Evolutionary conservation across 2,888 invertebrate species (phyloP).

Genomic region (Microplitis manilae): DNA sequence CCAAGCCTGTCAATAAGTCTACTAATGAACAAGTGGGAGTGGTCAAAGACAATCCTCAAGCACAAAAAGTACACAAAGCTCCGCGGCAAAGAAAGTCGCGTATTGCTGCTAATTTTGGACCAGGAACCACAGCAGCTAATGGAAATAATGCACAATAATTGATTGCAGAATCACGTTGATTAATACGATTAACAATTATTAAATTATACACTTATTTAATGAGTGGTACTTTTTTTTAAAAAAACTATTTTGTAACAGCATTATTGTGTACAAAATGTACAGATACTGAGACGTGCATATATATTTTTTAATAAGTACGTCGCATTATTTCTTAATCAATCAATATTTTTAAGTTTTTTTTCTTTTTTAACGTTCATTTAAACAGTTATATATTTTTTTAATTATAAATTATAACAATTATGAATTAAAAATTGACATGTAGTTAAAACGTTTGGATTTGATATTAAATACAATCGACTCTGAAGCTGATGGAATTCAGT

Average conservation of each 20-base stretch:
- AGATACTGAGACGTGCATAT: constrained; percentile 5
- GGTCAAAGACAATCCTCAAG: constrained; percentile 48
- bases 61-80: constrained; percentile 56
- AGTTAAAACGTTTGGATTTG: not conserved
- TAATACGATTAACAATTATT: constrained; percentile 22
- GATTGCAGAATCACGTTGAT: not conserved
- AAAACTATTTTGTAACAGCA: not conserved
- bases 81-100: constrained; percentile 65
- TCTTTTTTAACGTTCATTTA: not conserved
- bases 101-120: constrained; percentile 69
- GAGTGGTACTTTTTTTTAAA: not conserved
- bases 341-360: not conserved
- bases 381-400: not conserved
- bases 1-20: not conserved
- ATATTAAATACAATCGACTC: not conserved
- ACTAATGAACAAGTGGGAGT: not conserved
- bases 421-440: not conserved
- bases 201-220: constrained; percentile 28
- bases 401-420: not conserved
- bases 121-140: constrained; percentile 54
- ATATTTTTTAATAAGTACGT: constrained; percentile 13
- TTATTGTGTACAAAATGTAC: constrained; percentile 28
- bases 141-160: constrained; percentile 54
- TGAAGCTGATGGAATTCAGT: not conserved
- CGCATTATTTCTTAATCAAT: not conserved